Evolutionary conservation across 1,140 invertebrate genomes (phyloP), one percentile per base, ranked within the genome.

Genomic region (Brachionus koreanus): DNA sequence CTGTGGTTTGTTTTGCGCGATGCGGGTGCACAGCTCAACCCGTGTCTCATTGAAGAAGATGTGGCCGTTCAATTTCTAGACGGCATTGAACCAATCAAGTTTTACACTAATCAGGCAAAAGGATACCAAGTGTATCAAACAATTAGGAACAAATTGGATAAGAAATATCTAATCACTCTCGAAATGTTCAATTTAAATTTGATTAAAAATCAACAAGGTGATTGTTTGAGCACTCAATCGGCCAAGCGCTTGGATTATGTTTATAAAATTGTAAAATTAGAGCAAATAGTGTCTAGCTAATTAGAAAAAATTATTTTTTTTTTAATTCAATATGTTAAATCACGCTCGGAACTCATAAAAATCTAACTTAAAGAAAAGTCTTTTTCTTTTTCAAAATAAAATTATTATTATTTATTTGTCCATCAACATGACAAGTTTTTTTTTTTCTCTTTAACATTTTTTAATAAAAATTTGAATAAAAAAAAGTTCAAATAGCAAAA

Each of bases 41-140:
- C 69, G 19, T 43, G 37, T 25, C 16, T 74, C 19, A 33, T 74
- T 12, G 69, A 74, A 4, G 16, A 16, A 13, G 69, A 74, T 10
- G 23, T 49, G 3, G 69, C 69, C 5, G 39, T 46, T 9, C 39
- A 74, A n/a, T 74, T 74, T 74, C 10, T 74, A 2, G 42, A 74
- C 5, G 69, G 69, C 16, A 74, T 74, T 74, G 43, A 46, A 12
- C 39, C 69, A 12, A 46, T 46, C 39, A 74, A 74, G 39, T 74
- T 74, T 74, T 74, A 74, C 29, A 46, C 69, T 1, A 74, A 33
- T 25, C 69, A 23, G n/a, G 39, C 19, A 12, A 74, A 74, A 12
- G 37, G 39, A 46, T 39, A 74, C 25, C 37, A 74, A 46, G 69
- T 74, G 9, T 74, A 25, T 46, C 43, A 74, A 16, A 74, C 6